Evolutionary conservation across 2,797 vertebrate species (phyloP), one percentile per base, ranked within the genome.

Genomic region (Discoglossus pictus): DNA sequence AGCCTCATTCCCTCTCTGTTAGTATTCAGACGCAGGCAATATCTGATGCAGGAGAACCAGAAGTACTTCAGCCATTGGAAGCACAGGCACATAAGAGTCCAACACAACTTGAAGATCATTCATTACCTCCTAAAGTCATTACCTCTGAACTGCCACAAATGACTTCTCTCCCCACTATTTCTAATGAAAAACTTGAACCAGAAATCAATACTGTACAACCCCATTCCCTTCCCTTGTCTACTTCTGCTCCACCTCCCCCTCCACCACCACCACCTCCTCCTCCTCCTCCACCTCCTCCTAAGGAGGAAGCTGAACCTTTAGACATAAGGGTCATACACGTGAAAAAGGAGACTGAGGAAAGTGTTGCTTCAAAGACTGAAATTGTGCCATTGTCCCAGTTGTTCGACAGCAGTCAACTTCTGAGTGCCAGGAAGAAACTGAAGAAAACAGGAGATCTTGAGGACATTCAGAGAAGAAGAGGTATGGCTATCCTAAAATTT

Each of bases 381-480:
- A 83, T 91, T 53, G 84, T 87, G 2, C 93, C 95, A 4, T 87
- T 91, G 6, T 90, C 92, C 1, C 92, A 94, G 8, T 93, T 95
- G 74, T 97, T 99, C 1, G 96, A 99, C 76, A 98, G 95, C 86
- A 97, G 89, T 75, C 94, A 99, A 82, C 85, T 99, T 78, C 83
- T 92, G 76, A 97, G 89, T 36, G 97, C 97, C 48, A 90, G 95
- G 80, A 98, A 92, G 81, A 96, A 95, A 81, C 91, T 99, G 77
- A 93, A 88, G 82, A 99, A 98, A 84, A 98, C 93, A 0, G 79
- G 92, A 1, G 91, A 91, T 13, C 74, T 93, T 67, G 95, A 97
- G 75, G 90, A 90, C 2, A 84, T 93, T 8, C 93, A 94, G 72
- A 94, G 91, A 83, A 94, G 93, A 70, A 92, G 92, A 92, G 95